Evolutionary conservation across 2,888 invertebrate species (phyloP), one percentile per base, ranked within the genome.

Genomic region (Drosophila leonis): DNA sequence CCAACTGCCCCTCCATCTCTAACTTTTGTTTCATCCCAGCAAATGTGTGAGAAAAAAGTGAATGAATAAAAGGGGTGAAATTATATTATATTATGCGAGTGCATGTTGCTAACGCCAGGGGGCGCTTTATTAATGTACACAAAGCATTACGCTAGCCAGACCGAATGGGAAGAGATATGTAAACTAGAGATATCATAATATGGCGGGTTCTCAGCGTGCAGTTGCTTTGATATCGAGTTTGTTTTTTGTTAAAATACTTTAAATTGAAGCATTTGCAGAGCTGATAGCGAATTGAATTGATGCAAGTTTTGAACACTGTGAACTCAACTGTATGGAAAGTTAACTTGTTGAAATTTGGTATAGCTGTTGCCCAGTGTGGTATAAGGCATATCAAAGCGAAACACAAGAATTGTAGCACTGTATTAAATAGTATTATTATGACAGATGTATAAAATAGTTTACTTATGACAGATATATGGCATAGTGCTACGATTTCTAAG

Each of bases 81-180:
- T 74, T 71, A 51, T 69, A 54, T 72, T 70, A 61, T 60, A 80
- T 83, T 88, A 88, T 86, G 86, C 83, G 68, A 75, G 72, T 71
- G 69, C 83, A 86, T 78, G 68, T 41, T 20, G 41, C 63, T 24
- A 46, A 35, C 77, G 63, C 63, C 76, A 77, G 71, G 87, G 69
- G 82, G 82, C 55, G 77, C 60, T 51, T 46, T 71, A 68, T 65
- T 68, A 65, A 41, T 61, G 65, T 62, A 72, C 61, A 67, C 67
- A 72, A 66, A 66, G 37, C 65, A 75, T 77, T 75, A 54, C 46
- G 39, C 13, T 24, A 42, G 10, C 57, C 68, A 78, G 68, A 64
- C 78, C n/a, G 39, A 39, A 52, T 27, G 31, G 10, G 7, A 29
- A 24, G 24, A 18, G 35, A 18, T 20, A 31, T 42, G 35, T 31